Evolutionary conservation across 2,113 vertebrate species (phyloP), one percentile per base, ranked within the genome.

Genomic region (Acanthochromis polyacanthus): DNA sequence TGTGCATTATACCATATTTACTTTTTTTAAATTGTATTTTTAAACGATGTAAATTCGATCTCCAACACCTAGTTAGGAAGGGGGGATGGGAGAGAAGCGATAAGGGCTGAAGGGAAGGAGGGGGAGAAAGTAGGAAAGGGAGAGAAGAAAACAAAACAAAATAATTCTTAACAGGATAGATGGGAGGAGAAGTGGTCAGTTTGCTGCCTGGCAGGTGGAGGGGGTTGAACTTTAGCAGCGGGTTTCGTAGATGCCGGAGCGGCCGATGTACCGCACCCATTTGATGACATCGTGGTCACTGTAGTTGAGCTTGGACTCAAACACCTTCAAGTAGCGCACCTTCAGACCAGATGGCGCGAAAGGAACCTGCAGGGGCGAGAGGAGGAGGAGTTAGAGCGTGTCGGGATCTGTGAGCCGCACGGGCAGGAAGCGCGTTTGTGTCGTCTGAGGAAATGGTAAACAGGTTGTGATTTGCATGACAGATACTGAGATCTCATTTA

Each of bases 221-320:
- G 9, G 85, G 66, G 71, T 81, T 81, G 28, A 78, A 83, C 90
- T 95, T 95, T 97, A 99, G 95, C 98, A 99, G 91, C 98, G 97
- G 2, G 98, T 99, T 95, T 99, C 98, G 10, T 99, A 99, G 95
- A 99, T 99, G 87, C 98, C 98, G 0, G 98, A 99, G 87, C 98
- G 96, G 80, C 98, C 98, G 11, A 99, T 99, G 95, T 99, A 99
- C 83, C 98, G 97, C 90, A 99, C 98, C 98, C 98, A 99, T 98
- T 99, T 99, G 86, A 99, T 98, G 91, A 99, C 98, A 20, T 99
- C 98, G 0, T 99, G 98, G 94, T 99, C 98, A 94, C 98, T 99
- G 97, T 99, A 99, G 96, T 99, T 99, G 95, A 99, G 96, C 95
- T 99, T 99, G 87, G 98, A 97, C 93, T 99, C 98, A 75, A 99